phyloP scores from a whole-genome alignment of 35 echinoderm and acorn worm species.

The Amphiura filiformis region DNA sequence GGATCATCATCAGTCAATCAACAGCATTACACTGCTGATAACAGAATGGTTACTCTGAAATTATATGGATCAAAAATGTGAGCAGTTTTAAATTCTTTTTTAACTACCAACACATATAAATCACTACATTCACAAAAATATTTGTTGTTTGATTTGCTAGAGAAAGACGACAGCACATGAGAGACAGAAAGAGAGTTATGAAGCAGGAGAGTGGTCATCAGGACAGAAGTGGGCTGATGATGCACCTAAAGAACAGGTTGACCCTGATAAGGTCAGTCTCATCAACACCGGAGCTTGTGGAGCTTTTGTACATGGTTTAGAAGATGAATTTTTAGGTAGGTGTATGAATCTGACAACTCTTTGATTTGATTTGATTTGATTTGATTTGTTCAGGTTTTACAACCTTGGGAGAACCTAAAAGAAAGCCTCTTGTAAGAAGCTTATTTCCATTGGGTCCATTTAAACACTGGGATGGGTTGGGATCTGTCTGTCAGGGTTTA shows the following conservation, averaged over 20 bases:
- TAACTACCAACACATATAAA: too few relatives aligned
- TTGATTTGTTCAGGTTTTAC: neutral
- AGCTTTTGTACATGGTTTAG: constrained; percentile 99
- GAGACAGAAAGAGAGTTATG: constrained; percentile 93
- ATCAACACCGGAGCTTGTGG: constrained; percentile 94
- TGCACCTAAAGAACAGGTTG: constrained; percentile 78
- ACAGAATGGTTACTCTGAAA: too few relatives aligned
- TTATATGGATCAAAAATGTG: too few relatives aligned
- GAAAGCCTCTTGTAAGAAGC: too few relatives aligned
- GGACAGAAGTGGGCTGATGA: constrained; percentile 96
- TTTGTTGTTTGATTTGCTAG: constrained; percentile 20
- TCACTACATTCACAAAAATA: too few relatives aligned
- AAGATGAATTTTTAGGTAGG: constrained; percentile 94
- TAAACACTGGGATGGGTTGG: too few relatives aligned
- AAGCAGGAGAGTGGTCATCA: constrained; percentile 86
- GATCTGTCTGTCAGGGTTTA: neutral
- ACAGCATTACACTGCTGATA: too few relatives aligned
- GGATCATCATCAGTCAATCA: too few relatives aligned
- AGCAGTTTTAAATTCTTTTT: too few relatives aligned
- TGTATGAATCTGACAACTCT: too few relatives aligned
- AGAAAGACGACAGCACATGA: constrained; percentile 89
- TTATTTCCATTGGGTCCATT: too few relatives aligned
- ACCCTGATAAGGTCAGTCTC: constrained; percentile 71
- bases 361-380: neutral
- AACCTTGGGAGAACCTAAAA: neutral